These are phyloP conservation scores for Fukomys damarensis DNA, from an alignment of 2,113 vertebrate species.

Conservation along the genomic window DNA sequence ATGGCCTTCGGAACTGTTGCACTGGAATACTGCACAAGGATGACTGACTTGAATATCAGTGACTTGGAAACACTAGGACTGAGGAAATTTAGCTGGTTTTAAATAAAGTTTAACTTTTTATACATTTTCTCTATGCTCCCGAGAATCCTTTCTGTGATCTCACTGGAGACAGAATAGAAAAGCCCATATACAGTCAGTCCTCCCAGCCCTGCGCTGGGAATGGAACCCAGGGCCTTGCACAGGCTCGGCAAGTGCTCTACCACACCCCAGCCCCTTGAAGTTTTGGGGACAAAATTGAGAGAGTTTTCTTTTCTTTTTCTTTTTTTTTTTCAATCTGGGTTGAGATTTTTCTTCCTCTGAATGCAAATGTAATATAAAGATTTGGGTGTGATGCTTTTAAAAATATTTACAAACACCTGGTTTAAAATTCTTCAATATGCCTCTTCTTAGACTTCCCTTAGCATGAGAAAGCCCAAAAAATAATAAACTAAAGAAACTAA, in stretches of 20 bases:
- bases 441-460: slow-evolving; percentile 45
- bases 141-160: neutral
- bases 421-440: slow-evolving; percentile 54
- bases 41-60: neutral
- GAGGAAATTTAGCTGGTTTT: slow-evolving; percentile 21
- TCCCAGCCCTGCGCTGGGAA: neutral
- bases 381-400: slow-evolving; percentile 41
- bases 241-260: neutral
- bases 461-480: neutral
- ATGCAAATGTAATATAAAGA: slow-evolving; percentile 67
- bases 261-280: neutral
- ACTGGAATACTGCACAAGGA: neutral
- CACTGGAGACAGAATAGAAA: neutral
- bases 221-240: neutral
- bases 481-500: slow-evolving; percentile 21
- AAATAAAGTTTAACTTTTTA: slow-evolving; percentile 38
- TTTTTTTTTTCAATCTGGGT: neutral
- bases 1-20: neutral
- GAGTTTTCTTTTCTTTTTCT: slow-evolving; percentile 29
- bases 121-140: neutral
- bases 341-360: slow-evolving; percentile 63
- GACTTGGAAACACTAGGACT: neutral
- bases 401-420: slow-evolving; percentile 50
- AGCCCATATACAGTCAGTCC: neutral
- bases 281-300: slow-evolving; percentile 31